Evolutionary conservation across 2,797 vertebrate genomes (phyloP).

Genomic region (Melanotaenia boesemani): DNA sequence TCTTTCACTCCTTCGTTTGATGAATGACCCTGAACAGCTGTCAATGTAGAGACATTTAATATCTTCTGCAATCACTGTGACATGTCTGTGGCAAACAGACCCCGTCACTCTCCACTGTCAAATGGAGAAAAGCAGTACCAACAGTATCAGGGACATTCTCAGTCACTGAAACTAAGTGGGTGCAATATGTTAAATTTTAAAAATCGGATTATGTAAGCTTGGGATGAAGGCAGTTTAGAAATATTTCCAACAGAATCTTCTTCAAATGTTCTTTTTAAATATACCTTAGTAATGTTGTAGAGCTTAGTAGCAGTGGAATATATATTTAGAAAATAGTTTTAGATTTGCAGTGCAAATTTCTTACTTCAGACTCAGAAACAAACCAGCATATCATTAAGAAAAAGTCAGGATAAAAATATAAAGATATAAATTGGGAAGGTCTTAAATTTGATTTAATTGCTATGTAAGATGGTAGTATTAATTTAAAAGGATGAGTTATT

Average conservation of each 20-base stretch:
- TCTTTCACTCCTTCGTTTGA: constrained; percentile 70
- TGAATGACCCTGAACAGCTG: constrained; percentile 77
- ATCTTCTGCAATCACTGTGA: constrained; percentile 67
- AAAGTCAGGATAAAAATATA: not conserved
- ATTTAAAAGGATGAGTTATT: not conserved
- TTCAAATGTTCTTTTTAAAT: not conserved
- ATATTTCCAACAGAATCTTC: not conserved
- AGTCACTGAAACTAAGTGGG: constrained; percentile 18
- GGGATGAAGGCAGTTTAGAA: not conserved
- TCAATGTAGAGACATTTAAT: constrained; percentile 70
- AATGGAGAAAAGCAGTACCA: constrained; percentile 30
- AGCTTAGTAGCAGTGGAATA: not conserved
- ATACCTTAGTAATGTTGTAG: not conserved
- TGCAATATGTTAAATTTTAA: constrained; percentile 9
- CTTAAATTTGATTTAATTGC: not conserved
- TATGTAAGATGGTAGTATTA: not conserved
- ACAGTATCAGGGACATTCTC: constrained; percentile 15
- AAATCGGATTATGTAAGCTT: not conserved
- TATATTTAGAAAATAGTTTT: not conserved
- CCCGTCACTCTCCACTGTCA: constrained; percentile 16
- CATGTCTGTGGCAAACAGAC: constrained; percentile 64
- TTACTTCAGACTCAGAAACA: not conserved
- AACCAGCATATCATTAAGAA: not conserved
- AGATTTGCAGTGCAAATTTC: not conserved
- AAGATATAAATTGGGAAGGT: not conserved